Conservation (phyloP, 2,113 vertebrate genomes). For the Rhea americana region DNA sequence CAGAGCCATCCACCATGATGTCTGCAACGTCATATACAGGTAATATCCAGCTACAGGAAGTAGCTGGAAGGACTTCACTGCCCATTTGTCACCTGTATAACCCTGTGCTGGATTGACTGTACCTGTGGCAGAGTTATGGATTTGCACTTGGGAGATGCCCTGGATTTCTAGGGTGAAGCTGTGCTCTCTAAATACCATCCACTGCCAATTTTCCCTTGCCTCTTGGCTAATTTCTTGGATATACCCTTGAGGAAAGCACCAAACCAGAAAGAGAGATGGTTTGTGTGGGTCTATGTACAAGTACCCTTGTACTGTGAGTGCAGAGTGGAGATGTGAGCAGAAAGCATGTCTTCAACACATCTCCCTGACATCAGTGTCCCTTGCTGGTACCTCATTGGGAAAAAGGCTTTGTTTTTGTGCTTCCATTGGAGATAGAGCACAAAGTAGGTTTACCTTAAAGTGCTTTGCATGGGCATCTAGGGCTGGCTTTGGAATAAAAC, state of each 20-base stretch:
- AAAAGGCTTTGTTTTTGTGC: neutral
- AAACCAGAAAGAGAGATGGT: neutral
- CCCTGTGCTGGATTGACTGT: neutral
- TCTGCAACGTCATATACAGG: neutral
- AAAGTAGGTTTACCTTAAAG: neutral
- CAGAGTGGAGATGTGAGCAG: neutral
- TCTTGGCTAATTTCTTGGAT: neutral
- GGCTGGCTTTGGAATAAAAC: neutral
- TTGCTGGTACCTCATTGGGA: neutral
- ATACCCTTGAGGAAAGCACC: neutral
- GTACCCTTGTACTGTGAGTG: neutral
- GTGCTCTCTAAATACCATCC: neutral
- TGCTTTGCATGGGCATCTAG: neutral
- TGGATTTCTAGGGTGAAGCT: neutral
- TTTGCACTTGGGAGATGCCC: neutral
- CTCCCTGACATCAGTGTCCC: neutral
- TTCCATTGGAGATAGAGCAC: neutral
- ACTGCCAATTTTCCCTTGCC: neutral
- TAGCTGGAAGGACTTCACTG: fast-evolving
- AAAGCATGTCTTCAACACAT: neutral
- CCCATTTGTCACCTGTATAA: fast-evolving
- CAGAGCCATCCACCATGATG: neutral
- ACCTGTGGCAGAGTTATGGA: fast-evolving
- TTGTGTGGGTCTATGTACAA: neutral
- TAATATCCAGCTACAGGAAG: neutral